Percentiles rank a stretch among this genome's conserved stretches.
Conservation (phyloP, 2,113 vertebrate species). For the Ondatra zibethicus region DNA sequence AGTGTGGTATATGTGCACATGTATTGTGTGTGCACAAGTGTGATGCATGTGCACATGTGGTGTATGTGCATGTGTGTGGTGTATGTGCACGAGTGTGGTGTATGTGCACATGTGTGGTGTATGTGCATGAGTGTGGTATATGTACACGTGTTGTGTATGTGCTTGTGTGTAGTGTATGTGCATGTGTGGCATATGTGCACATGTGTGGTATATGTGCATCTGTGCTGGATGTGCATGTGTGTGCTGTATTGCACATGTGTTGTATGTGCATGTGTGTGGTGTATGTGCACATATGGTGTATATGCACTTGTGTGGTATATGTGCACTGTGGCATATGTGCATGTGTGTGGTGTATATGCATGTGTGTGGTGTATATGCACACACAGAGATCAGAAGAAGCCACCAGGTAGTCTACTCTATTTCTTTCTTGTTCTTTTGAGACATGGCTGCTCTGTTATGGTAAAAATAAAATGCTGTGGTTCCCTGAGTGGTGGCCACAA, state of each 20-base stretch:
- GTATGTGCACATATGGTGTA: too few relatives aligned
- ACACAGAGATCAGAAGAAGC: neutral
- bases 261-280: neutral
- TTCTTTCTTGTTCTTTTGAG: neutral
- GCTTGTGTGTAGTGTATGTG: neutral
- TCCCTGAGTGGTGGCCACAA: too few relatives aligned
- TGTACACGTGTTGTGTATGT: neutral
- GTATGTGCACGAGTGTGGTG: too few relatives aligned
- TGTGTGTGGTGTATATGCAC: neutral
- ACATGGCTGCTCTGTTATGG: neutral
- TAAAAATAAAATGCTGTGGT: too few relatives aligned
- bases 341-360: neutral
- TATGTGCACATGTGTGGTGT: too few relatives aligned
- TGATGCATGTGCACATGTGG: too few relatives aligned
- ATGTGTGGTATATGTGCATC: neutral
- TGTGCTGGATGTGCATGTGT: neutral
- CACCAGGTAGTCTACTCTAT: neutral
- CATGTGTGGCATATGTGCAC: neutral
- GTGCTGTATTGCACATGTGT: neutral
- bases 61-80: too few relatives aligned
- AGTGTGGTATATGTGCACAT: too few relatives aligned
- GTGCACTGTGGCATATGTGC: neutral
- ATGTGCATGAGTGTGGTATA: neutral
- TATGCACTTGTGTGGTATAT: neutral
- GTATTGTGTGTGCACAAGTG: too few relatives aligned